Evolutionary conservation across 1,140 invertebrate genomes (phyloP), one percentile per base, ranked within the genome.

Genomic region (Drosophila baimaii): DNA sequence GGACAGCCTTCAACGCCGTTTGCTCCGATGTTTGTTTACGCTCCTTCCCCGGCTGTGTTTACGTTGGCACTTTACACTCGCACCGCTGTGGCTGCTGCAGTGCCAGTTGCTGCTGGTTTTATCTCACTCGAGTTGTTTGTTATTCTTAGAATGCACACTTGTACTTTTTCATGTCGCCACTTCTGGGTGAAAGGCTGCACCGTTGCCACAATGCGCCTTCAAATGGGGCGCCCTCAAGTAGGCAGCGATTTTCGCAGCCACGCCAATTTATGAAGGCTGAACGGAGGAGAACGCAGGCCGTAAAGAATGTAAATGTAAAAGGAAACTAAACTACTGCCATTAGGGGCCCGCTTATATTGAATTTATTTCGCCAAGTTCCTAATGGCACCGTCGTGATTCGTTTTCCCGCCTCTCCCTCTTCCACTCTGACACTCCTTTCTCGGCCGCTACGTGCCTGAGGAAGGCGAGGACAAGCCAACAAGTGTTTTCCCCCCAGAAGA

Each of bases 381-480:
- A 83, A 85, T 84, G 58, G 77, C 58, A 29, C 66, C 61, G 64
- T 81, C 63, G 62, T 84, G 81, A 83, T 84, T 84, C 71, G 49
- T 46, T 69, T 41, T 41, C 51, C 71, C 17, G 41, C 35, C 73
- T 66, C 51, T 64, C 77, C 49, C 39, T 29, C 41, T 25, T 27
- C 52, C 43, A 15, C 69, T 19, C 51, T 5, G 3, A 17, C 25
- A n/a, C 25, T 33, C 7, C 33, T 13, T 13, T 9, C 49, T 51
- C 29, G 19, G 33, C 21, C 23, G 9, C 64, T 70, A 71, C 68
- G 68, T 71, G 68, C 51, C 39, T 21, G 62, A 5, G 35, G 27
- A 46, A 12, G 29, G 17, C 21, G 21, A 5, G 35, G 61, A 49
- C 31, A 33, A 72, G 43, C 69, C 72, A 76, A 76, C 59, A 76